A percentile compares a stretch with the other conserved stretches of the same genome.
phyloP scores from a whole-genome alignment of 2,113 vertebrate genomes.

The Sebastes fasciatus region DNA sequence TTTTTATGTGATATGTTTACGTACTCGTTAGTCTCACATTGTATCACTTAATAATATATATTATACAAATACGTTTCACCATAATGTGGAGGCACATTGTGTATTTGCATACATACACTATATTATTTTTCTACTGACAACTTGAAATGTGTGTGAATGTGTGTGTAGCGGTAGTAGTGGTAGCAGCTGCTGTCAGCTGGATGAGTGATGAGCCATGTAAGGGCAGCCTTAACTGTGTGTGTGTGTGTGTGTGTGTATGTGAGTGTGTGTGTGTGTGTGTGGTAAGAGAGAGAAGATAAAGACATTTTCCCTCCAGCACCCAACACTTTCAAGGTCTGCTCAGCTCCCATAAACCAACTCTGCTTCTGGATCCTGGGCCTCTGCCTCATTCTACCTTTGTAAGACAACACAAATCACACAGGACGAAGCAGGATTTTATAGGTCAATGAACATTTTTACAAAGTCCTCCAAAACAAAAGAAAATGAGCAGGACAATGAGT shows the following conservation, averaged over 20 bases:
- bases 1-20: not conserved
- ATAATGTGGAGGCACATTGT: not conserved
- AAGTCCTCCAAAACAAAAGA: not conserved
- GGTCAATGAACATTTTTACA: not conserved
- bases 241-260: constrained; percentile 17
- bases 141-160: not conserved
- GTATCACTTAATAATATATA: not conserved
- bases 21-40: not conserved
- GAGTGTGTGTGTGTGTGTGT: constrained; percentile 11
- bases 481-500: not conserved
- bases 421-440: constrained; percentile 80
- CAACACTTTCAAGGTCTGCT: constrained; percentile 43
- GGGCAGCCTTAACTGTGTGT: constrained; percentile 37
- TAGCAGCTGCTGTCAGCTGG: constrained; percentile 44
- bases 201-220: constrained; percentile 63
- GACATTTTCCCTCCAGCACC: constrained; percentile 50
- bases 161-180: constrained; percentile 18
- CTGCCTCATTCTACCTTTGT: not conserved
- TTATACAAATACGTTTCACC: not conserved
- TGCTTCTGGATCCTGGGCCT: not conserved
- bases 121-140: not conserved
- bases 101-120: not conserved
- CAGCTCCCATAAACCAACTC: constrained; percentile 53
- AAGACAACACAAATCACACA: constrained; percentile 60
- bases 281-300: constrained; percentile 60